Conservation (phyloP, 1,140 invertebrate species). For the Tetranychus urticae region DNA sequence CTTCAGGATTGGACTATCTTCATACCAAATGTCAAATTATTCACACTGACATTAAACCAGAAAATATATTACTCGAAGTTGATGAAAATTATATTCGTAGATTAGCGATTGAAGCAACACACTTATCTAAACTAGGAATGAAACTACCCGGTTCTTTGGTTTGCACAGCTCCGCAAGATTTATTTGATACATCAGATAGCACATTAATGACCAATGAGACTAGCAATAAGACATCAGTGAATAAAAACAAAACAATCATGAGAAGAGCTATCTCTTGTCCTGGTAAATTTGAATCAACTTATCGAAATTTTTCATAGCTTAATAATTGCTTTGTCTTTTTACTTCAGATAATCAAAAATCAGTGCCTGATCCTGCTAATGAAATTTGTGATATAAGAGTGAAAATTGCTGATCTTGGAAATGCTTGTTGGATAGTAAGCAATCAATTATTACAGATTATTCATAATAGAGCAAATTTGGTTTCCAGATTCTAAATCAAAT, state of each 20-base stretch:
- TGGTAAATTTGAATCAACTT: not conserved
- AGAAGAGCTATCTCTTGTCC: conserved; percentile 50
- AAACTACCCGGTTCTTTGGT: conserved; percentile 59
- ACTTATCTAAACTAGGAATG: conserved; percentile 59
- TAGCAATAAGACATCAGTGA: conserved; percentile 95
- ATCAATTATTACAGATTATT: no score
- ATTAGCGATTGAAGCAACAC: conserved; percentile 67
- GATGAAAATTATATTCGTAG: conserved; percentile 62
- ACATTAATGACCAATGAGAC: conserved; percentile 20
- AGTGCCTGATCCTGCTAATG: conserved; percentile 44
- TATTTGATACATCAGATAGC: not conserved
- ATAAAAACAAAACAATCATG: conserved; percentile 92
- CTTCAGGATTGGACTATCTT: conserved; percentile 83
- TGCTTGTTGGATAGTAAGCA: conserved; percentile 88
- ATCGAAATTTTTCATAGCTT: not conserved
- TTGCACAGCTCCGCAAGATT: conserved; percentile 7
- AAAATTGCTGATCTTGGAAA: conserved; percentile 96
- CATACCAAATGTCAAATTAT: conserved; percentile 94
- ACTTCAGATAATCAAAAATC: conserved; percentile 3
- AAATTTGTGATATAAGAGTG: conserved; percentile 55
- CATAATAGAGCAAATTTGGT: no score
- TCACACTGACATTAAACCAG: conserved; percentile 98
- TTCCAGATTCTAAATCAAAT: not conserved
- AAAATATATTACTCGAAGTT: conserved; percentile 89
- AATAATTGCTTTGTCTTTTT: not conserved